These are phyloP conservation scores for Caenorhabditis briggsae DNA, from an alignment of 1,140 invertebrate genomes.

Conservation along the genomic window DNA sequence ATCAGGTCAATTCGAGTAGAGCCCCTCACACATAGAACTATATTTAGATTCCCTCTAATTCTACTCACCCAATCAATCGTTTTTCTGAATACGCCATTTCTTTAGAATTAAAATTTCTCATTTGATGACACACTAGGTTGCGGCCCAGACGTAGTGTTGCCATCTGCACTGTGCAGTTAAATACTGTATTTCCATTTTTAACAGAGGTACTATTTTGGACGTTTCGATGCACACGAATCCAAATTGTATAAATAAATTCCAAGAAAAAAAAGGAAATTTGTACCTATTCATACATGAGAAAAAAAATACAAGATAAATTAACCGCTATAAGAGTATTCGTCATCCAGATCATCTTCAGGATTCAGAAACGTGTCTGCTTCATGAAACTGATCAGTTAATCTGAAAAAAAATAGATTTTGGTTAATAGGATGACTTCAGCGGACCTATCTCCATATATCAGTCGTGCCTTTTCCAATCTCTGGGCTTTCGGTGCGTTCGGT, in stretches of 20 bases:
- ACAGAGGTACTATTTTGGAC: background rate
- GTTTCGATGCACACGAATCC: no score
- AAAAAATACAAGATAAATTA: background rate
- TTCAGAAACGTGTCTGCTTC: background rate
- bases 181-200: no score
- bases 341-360: background rate
- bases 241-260: no score
- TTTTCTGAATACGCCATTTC: slow-evolving; percentile 45
- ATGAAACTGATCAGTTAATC: background rate
- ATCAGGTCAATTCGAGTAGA: background rate
- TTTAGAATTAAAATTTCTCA: background rate
- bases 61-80: slow-evolving; percentile 22
- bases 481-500: slow-evolving; percentile 24
- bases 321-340: slow-evolving; percentile 2
- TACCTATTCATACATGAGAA: no score
- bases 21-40: no score
- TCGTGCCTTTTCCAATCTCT: slow-evolving; percentile 15
- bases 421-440: background rate
- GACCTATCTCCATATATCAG: slow-evolving; percentile 2
- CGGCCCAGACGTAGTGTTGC: background rate
- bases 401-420: background rate
- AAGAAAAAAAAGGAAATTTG: no score
- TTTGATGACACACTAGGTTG: background rate
- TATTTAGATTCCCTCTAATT: no score
- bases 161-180: background rate